Evolutionary conservation across 2,888 invertebrate species (phyloP).

Genomic region (Lacanobia wlatinum): DNA sequence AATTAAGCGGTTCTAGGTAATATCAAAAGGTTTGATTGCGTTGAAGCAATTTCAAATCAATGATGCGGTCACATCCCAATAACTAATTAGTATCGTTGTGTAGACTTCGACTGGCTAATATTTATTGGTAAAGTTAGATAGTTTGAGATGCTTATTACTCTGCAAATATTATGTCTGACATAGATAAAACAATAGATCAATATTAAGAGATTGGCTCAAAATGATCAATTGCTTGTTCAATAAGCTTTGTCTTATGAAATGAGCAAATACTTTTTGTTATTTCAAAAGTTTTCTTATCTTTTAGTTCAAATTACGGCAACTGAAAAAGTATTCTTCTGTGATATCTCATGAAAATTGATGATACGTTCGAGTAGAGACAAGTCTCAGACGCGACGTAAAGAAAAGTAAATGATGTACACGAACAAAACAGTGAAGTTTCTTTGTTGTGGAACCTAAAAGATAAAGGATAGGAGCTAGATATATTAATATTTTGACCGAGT

Average conservation of each 20-base stretch:
- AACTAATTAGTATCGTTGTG: constrained; percentile 26
- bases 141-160: constrained; percentile 45
- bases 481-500: constrained; percentile 33
- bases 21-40: constrained; percentile 41
- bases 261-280: constrained; percentile 49
- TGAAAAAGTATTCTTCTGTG: constrained; percentile 47
- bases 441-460: constrained; percentile 22
- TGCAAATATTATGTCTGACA: constrained; percentile 40
- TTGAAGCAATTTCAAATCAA: constrained; percentile 30
- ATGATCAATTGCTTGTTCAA: constrained; percentile 57
- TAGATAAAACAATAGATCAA: constrained; percentile 55
- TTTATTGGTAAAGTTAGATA: constrained; percentile 52
- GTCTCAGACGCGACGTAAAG: constrained; percentile 29
- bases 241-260: constrained; percentile 48
- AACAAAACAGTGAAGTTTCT: constrained; percentile 26
- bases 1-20: constrained; percentile 34
- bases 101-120: constrained; percentile 26
- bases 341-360: constrained; percentile 58
- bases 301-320: constrained; percentile 45
- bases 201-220: constrained; percentile 43
- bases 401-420: constrained; percentile 38
- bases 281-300: constrained; percentile 56
- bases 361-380: constrained; percentile 39
- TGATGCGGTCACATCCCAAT: constrained; percentile 22
- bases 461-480: constrained; percentile 12